phyloP scores from a whole-genome alignment of 2,797 vertebrate genomes.

The Falco columbarius region DNA sequence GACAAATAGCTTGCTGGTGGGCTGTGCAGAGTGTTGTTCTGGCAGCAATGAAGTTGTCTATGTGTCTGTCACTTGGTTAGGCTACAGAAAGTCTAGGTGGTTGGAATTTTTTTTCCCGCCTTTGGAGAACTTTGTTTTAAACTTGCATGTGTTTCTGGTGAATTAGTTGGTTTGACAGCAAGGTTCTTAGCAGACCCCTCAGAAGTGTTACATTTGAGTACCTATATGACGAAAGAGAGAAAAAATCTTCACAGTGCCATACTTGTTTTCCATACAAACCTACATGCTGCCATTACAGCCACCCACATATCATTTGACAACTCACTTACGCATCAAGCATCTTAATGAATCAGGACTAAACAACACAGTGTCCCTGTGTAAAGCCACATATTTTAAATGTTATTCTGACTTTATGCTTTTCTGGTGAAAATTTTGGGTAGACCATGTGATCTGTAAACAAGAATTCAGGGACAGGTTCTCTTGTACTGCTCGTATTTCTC shows the following conservation, averaged over 20 bases:
- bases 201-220: slow-evolving; percentile 70
- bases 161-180: slow-evolving; percentile 67
- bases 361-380: slow-evolving; percentile 41
- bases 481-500: not conserved
- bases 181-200: slow-evolving; percentile 63
- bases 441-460: slow-evolving; percentile 18
- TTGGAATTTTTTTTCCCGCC: slow-evolving; percentile 41
- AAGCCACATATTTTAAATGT: slow-evolving; percentile 67
- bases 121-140: slow-evolving; percentile 65
- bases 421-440: slow-evolving; percentile 34
- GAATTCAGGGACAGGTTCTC: not conserved
- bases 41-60: slow-evolving; percentile 78
- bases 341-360: slow-evolving; percentile 79
- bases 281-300: slow-evolving; percentile 81
- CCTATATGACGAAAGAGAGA: slow-evolving; percentile 72
- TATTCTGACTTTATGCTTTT: slow-evolving; percentile 56
- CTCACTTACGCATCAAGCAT: slow-evolving; percentile 67
- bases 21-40: slow-evolving; percentile 77
- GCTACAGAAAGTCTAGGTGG: slow-evolving; percentile 74
- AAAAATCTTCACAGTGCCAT: slow-evolving; percentile 81
- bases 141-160: slow-evolving; percentile 71
- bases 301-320: slow-evolving; percentile 81
- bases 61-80: slow-evolving; percentile 80
- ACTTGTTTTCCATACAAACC: slow-evolving; percentile 85
- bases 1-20: slow-evolving; percentile 79